phyloP scores from a whole-genome alignment of 1,140 invertebrate species.

The Muscidifurax raptorellus region DNA sequence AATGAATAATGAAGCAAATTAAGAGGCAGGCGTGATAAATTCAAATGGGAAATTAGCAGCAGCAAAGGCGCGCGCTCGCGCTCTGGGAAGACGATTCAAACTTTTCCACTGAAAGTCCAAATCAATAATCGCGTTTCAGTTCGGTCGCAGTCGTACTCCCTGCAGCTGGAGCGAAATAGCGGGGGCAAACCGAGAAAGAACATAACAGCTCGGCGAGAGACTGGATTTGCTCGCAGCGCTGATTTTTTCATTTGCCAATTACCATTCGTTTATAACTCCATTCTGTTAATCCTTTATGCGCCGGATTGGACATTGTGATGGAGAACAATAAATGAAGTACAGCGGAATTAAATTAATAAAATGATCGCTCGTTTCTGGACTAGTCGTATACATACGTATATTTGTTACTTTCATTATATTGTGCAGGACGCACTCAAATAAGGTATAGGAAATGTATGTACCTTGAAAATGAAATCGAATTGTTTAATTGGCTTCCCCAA shows the following conservation, averaged over 20 bases:
- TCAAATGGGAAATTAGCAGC: slow-evolving; percentile 33
- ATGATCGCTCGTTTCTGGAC: too few relatives aligned
- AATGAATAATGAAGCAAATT: slow-evolving; percentile 29
- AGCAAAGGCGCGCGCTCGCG: neutral
- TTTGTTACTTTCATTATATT: too few relatives aligned
- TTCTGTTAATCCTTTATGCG: neutral
- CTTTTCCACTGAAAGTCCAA: slow-evolving; percentile 42
- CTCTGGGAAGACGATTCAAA: slow-evolving; percentile 4
- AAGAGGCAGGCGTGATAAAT: slow-evolving; percentile 34
- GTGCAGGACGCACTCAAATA: too few relatives aligned
- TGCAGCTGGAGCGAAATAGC: slow-evolving; percentile 8
- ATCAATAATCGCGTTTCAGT: slow-evolving; percentile 32
- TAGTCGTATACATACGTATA: too few relatives aligned
- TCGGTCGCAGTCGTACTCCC: neutral
- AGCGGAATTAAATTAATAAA: neutral
- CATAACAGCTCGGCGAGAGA: neutral
- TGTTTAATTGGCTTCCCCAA: neutral
- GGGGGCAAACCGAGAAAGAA: too few relatives aligned
- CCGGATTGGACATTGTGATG: neutral
- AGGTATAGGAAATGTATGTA: too few relatives aligned
- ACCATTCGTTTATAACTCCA: neutral
- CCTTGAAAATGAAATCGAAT: too few relatives aligned
- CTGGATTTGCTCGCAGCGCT: neutral
- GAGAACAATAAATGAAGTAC: neutral
- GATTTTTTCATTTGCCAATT: neutral